These are phyloP conservation scores for Itoplectis maculator DNA, from an alignment of 2,888 invertebrate species.

Conservation along the genomic window DNA sequence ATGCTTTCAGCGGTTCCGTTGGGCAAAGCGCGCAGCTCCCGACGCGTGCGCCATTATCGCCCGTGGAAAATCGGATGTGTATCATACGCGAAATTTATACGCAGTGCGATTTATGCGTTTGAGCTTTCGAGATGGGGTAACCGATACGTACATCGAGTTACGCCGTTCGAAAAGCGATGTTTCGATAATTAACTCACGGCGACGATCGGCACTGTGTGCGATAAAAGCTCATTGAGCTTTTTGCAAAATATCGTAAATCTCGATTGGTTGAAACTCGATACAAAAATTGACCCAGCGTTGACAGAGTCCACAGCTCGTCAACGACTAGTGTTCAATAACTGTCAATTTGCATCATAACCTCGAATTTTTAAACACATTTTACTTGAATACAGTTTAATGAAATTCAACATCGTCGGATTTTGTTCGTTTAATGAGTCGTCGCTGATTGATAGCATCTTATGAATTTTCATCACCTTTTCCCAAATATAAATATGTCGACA, in stretches of 20 bases:
- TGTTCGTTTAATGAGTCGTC: too few relatives aligned
- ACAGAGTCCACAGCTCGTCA: too few relatives aligned
- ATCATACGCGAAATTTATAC: constrained; percentile 56
- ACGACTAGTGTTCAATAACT: too few relatives aligned
- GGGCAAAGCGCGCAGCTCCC: constrained; percentile 27
- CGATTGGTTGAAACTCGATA: too few relatives aligned
- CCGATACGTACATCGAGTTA: not conserved
- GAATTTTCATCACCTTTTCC: too few relatives aligned
- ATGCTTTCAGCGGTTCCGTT: constrained; percentile 39
- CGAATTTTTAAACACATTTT: too few relatives aligned
- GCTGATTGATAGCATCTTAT: too few relatives aligned
- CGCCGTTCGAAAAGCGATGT: constrained; percentile 10
- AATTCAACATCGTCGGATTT: too few relatives aligned
- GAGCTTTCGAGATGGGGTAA: constrained; percentile 34
- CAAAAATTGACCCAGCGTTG: too few relatives aligned
- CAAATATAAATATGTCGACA: too few relatives aligned
- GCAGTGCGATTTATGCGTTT: constrained; percentile 53
- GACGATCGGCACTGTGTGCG: constrained; percentile 3
- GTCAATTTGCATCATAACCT: too few relatives aligned
- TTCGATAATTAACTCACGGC: constrained; percentile 31
- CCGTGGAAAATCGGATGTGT: constrained; percentile 54
- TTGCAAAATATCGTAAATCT: not conserved
- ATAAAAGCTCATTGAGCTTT: constrained; percentile 4
- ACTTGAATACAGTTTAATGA: too few relatives aligned
- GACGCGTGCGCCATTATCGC: constrained; percentile 55